These are phyloP conservation scores for Vulpes lagopus DNA, from an alignment of 2,113 vertebrate genomes.

Conservation along the genomic window DNA sequence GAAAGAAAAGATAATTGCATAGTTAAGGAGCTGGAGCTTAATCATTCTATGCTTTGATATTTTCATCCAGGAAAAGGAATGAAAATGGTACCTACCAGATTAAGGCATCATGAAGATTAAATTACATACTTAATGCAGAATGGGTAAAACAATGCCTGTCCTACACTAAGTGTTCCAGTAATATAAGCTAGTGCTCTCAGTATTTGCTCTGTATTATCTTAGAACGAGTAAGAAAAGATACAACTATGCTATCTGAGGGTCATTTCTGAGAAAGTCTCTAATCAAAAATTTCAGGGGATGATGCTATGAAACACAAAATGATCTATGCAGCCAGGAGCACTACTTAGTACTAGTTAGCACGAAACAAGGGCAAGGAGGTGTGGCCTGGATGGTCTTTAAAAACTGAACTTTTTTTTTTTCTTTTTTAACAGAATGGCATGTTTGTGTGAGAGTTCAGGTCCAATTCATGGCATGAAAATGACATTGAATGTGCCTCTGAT, in stretches of 20 bases:
- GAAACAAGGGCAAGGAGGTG: not conserved
- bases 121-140: not conserved
- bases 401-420: not conserved
- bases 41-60: not conserved
- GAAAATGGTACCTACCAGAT: not conserved
- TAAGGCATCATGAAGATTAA: not conserved
- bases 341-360: not conserved
- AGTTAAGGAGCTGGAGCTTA: not conserved
- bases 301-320: not conserved
- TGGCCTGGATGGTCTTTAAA: not conserved
- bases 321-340: rapidly evolving
- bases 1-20: not conserved
- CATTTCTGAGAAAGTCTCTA: not conserved
- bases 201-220: too few species aligned
- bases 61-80: not conserved
- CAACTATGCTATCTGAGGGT: not conserved
- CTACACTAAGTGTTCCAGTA: not conserved
- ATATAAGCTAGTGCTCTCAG: rapidly evolving
- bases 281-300: not conserved
- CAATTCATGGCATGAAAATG: conserved; percentile 51
- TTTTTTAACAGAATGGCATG: not conserved
- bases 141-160: not conserved
- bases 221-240: not conserved
- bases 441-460: conserved; percentile 54
- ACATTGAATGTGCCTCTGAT: conserved; percentile 70